Evolutionary conservation across 2,888 invertebrate species (phyloP), one percentile per base, ranked within the genome.

Genomic region (Cheiracanthium punctorium): DNA sequence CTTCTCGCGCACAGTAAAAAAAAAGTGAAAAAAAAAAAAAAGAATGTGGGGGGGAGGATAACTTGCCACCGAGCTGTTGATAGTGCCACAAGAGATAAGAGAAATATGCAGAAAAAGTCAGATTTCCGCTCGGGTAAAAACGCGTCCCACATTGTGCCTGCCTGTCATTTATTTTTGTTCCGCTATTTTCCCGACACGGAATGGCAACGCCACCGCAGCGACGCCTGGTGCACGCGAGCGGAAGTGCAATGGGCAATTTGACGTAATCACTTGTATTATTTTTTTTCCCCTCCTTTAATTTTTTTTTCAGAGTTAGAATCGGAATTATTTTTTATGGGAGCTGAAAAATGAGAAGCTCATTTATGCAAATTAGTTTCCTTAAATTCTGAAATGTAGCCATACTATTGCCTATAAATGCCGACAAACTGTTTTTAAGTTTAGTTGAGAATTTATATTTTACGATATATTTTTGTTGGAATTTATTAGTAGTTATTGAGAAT

Each of bases 41-140:
- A 33, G 33, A 20, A 28, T n/a, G 52, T 41, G 52, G 69, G 28
- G 41, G 70, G 70, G 24, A n/a, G 80, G 81, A 74, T 81, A 74
- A 81, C 79, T 80, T 80, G 80, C 80, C 67, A 81, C 82, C 67
- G 82, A 73, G 77, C 84, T 84, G 84, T 84, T 84, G 84, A 84
- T 84, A 84, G 82, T 37, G 64, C 71, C 24, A 37, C 29, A 29
- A 58, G 52, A 82, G 84, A 84, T 84, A 84, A 84, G 84, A 70
- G 84, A 84, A 84, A 84, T 84, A 84, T 84, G 84, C 84, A 84
- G 84, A 84, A 84, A 84, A 84, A 84, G 79, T 79, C 84, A 84
- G 84, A 84, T 84, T 84, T 84, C 84, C 84, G 84, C 84, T 84
- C 69, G 73, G 79, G 69, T 74, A 82, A 82, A 82, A 82, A 82